Evolutionary conservation across 1,140 invertebrate species (phyloP).

Genomic region (Cydia fagiglandana): DNA sequence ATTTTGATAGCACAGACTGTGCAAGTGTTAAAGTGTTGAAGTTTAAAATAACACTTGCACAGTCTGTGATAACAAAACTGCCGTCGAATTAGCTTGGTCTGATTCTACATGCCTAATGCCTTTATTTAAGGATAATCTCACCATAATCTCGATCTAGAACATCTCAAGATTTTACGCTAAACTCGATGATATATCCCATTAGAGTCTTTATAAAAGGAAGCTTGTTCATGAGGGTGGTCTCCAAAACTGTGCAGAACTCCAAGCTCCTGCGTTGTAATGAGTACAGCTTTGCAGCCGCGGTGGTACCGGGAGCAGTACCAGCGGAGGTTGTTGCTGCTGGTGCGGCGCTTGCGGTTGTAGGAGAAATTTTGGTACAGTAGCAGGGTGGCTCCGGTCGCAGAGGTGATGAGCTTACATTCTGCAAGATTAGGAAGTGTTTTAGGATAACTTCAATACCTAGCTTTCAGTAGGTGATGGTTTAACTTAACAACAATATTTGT

Average conservation of each 20-base stretch:
- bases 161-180: not conserved
- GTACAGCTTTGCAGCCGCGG: conserved; percentile 45
- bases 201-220: not conserved
- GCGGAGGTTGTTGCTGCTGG: conserved; percentile 37
- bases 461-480: too few relatives aligned
- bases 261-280: conserved; percentile 42
- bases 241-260: not conserved
- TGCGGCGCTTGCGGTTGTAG: conserved; percentile 36
- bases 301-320: conserved; percentile 59
- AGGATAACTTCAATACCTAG: not conserved
- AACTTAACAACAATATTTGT: too few relatives aligned
- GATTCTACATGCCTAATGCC: not conserved
- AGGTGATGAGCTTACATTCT: not conserved
- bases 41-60: too few relatives aligned
- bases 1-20: too few relatives aligned
- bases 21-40: too few relatives aligned
- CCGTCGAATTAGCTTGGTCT: too few relatives aligned
- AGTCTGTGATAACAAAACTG: too few relatives aligned
- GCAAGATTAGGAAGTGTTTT: not conserved
- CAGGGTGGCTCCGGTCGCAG: not conserved
- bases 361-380: conserved; percentile 6
- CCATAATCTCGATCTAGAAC: too few relatives aligned
- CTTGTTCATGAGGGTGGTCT: conserved; percentile 4
- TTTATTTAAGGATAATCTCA: too few relatives aligned
- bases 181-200: conserved; percentile 13